Evolutionary conservation across 2,113 vertebrate genomes (phyloP), one percentile per base, ranked within the genome.

Genomic region (Periophthalmodon schlosseri): DNA sequence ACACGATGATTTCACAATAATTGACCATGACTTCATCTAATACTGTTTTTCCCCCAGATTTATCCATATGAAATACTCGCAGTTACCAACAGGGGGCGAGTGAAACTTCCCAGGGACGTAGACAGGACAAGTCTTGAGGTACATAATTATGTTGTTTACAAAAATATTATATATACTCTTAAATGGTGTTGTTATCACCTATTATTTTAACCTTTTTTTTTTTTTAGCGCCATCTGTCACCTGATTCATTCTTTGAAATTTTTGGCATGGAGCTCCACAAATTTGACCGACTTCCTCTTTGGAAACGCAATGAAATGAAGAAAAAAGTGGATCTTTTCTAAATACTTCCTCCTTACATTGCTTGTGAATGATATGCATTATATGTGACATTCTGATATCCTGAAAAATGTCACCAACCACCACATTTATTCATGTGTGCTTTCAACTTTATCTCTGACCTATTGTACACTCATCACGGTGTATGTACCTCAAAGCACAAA

Each of bases 251-350:
- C 85, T 93, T 94, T 84, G 93, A 97, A 8, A 91, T 98, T 87
- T 99, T 99, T 84, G 95, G 94, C 68, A 98, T 99, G 96, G 92
- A 93, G 9, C 95, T 96, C 76, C 94, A 96, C 87, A 95, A 97
- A 81, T 99, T 99, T 83, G 94, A 97, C 93, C 93, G 89, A 86
- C 95, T 99, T 91, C 97, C 98, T 74, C 95, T 99, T 39, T 99
- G 98, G 98, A 98, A 96, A 92, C 95, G 96, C 74, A 99, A 99
- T 5, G 94, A 97, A 86, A 95, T 99, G 94, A 99, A 99, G 94
- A 99, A 96, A 90, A 96, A 90, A 82, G 96, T 94, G 24, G 94
- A 93, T 86, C 97, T 99, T 86, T 99, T 99, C 94, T 99, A 87
- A 95, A 72, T 39, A 57, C 5, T 52, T 8, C 14, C 2, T n/a